Percentiles rank a stretch among this genome's conserved stretches.
Conservation (phyloP, 2,113 vertebrate species). For the western clawed frog (Xenopus tropicalis) region UCB_Xtro_10.0 CM004444.2:172194001-172194500, state of each 20-base stretch:
- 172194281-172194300: conserved; percentile 54
- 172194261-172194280: conserved; percentile 40
- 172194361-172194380: conserved; percentile 50
- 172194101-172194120: conserved; percentile 57
- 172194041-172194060: conserved; percentile 62
- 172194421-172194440: conserved; percentile 57
- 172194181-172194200: conserved; percentile 59
- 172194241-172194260: conserved; percentile 24
- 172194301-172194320: conserved; percentile 67
- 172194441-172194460: conserved; percentile 59
- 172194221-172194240: conserved; percentile 57
- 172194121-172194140: conserved; percentile 64
- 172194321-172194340: conserved; percentile 63
- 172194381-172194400: conserved; percentile 65
- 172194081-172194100: conserved; percentile 41
- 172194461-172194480: conserved; percentile 57
- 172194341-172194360: conserved; percentile 62
- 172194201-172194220: conserved; percentile 65
- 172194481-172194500: conserved; percentile 57
- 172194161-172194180: conserved; percentile 49
- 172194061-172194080: conserved; percentile 58
- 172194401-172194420: conserved; percentile 58
- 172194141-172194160: conserved; percentile 65
- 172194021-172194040: conserved; percentile 52
- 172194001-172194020: conserved; percentile 27